phyloP scores from a whole-genome alignment of 92 coral and sea anemone genomes.

The Epizoanthus rinbou region DNA sequence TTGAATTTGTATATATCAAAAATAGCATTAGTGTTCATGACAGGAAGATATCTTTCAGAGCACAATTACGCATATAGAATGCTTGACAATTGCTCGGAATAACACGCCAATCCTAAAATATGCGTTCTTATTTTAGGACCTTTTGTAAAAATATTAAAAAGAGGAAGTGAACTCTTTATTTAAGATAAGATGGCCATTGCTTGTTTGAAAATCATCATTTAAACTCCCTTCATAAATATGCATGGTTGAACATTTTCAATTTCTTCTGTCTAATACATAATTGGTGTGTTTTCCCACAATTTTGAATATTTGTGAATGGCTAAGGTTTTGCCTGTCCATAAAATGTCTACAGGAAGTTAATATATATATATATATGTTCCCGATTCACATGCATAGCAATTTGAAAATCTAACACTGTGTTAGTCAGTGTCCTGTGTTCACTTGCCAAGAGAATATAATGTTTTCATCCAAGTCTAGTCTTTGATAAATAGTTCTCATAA shows the following conservation, averaged over 20 bases:
- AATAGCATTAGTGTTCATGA: constrained; percentile 9
- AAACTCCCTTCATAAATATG: constrained; percentile 30
- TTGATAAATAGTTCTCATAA: not conserved
- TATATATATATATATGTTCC: not conserved
- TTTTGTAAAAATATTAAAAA: constrained; percentile 36
- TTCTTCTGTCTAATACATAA: constrained; percentile 31
- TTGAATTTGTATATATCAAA: constrained; percentile 11
- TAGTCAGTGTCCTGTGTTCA: not conserved
- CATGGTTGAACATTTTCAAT: constrained; percentile 28
- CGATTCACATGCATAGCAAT: not conserved
- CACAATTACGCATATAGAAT: not conserved
- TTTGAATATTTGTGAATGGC: constrained; percentile 17
- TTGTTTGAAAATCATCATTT: constrained; percentile 34
- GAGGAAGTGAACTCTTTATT: constrained; percentile 37
- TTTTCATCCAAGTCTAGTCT: not conserved
- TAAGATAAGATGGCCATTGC: constrained; percentile 16
- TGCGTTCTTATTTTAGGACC: not conserved
- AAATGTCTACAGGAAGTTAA: not conserved
- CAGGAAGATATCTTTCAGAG: not conserved
- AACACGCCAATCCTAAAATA: constrained; percentile 11
- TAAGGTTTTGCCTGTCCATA: not conserved
- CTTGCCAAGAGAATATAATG: not conserved
- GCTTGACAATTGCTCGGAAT: not conserved
- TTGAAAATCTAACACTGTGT: not conserved
- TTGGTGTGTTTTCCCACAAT: constrained; percentile 36